Conservation (phyloP, 2,113 vertebrate genomes). For the Laterallus jamaicensis region DNA sequence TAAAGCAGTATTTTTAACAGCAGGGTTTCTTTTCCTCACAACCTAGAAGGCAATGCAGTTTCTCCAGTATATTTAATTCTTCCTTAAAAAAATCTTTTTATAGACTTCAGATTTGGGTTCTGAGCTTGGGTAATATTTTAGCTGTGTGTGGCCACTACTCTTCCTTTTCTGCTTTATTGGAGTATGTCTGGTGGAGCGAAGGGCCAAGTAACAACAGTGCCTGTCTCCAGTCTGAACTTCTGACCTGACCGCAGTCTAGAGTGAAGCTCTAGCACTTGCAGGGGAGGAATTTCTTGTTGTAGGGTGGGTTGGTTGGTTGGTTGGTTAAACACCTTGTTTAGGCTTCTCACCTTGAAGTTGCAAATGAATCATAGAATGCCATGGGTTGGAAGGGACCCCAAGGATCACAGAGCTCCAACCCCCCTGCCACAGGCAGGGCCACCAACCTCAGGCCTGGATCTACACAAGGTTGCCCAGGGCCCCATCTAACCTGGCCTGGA, state of each 20-base stretch:
- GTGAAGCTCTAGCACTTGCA: background rate
- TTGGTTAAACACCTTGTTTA: background rate
- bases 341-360: background rate
- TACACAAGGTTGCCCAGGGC: too few relatives aligned
- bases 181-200: background rate
- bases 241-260: background rate
- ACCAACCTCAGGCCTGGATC: too few relatives aligned
- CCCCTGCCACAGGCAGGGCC: too few relatives aligned
- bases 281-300: rapidly evolving
- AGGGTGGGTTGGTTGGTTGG: background rate
- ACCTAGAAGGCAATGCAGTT: background rate
- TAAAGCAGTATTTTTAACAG: background rate
- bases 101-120: background rate
- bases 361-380: background rate
- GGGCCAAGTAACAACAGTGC: background rate
- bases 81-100: background rate
- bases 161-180: background rate
- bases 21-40: background rate
- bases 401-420: too few relatives aligned
- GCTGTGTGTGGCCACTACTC: background rate
- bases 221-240: background rate
- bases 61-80: background rate
- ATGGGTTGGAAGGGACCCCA: too few relatives aligned
- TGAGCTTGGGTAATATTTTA: background rate
- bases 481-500: too few relatives aligned